Evolutionary conservation across 2,888 invertebrate species (phyloP), one percentile per base, ranked within the genome.

Genomic region (Antitype chi): DNA sequence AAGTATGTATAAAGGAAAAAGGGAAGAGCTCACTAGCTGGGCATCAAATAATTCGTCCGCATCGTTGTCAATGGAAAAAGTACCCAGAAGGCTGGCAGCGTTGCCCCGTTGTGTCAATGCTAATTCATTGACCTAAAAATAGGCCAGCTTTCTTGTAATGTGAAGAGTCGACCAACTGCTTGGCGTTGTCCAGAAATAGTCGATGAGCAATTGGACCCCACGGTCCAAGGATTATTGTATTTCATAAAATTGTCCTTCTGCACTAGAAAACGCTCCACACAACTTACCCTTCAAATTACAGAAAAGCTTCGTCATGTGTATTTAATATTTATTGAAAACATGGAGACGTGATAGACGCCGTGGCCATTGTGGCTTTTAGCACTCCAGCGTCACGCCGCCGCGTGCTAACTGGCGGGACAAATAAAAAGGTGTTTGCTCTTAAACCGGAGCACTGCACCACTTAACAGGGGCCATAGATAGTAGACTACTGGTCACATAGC

Each of bases 331-430:
- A 85, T 81, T 49, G 53, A 76, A 70, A 70, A 80, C 6, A 76
- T 72, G 68, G 68, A 55, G 63, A 66, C 70, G 80, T 70, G 84
- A 82, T 82, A 84, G 82, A 32, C 52, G 53, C 52, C 9, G 28
- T 17, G n/a, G 53, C 76, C 59, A 81, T 85, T 87, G 75, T 87
- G 66, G 90, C 92, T 92, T 89, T 92, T 92, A 91, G 90, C 92
- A 85, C 81, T 70, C 73, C 11, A 32, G 63, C 76, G 76, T 76
- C 84, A 86, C 81, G 83, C 75, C 80, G 49, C 74, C 77, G 78
- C 57, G 78, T 74, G 90, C 82, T 85, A 92, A 92, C 80, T 49
- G 62, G 43, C 0, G 49, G 13, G 23, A 63, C 87, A 91, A 92
- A 90, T 88, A 89, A 79, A 81, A 76, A 76, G 81, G 74, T 85